These are phyloP conservation scores for Papilio demoleus DNA, from an alignment of 2,888 invertebrate species.

Conservation along the genomic window DNA sequence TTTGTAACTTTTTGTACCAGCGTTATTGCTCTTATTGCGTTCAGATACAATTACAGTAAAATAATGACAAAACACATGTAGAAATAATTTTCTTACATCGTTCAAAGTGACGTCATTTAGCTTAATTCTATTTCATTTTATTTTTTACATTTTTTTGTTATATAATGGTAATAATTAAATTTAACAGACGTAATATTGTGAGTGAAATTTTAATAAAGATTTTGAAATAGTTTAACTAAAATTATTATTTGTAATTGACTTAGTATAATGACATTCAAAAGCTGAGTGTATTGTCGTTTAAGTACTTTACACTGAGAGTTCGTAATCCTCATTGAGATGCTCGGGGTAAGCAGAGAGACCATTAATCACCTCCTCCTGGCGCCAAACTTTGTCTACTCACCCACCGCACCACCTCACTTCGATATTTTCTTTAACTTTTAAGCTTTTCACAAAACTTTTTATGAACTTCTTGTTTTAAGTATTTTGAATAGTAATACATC, in stretches of 20 bases:
- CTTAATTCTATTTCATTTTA: too few species aligned
- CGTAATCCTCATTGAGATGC: slow-evolving; percentile 74
- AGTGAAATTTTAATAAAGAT: not conserved
- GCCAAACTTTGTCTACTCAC: slow-evolving; percentile 77
- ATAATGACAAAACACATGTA: not conserved
- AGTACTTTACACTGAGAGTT: slow-evolving; percentile 47
- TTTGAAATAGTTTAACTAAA: too few species aligned
- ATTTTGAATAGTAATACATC: slow-evolving; percentile 82
- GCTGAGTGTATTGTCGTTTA: slow-evolving; percentile 37
- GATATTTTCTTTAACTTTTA: slow-evolving; percentile 83
- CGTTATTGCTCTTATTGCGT: slow-evolving; percentile 37
- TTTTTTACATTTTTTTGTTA: too few species aligned
- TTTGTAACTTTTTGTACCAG: slow-evolving; percentile 71
- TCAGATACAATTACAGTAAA: not conserved
- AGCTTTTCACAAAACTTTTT: slow-evolving; percentile 81
- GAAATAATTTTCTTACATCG: too few species aligned
- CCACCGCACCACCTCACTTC: slow-evolving; percentile 77
- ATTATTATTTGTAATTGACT: not conserved
- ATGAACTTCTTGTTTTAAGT: slow-evolving; percentile 82
- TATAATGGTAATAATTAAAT: too few species aligned
- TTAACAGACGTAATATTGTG: not conserved
- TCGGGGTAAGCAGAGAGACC: slow-evolving; percentile 70
- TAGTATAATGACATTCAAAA: slow-evolving; percentile 28
- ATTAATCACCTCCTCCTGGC: slow-evolving; percentile 71
- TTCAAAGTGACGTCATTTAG: too few species aligned